These are phyloP conservation scores for Sander lucioperca DNA, from an alignment of 2,113 vertebrate genomes.

Conservation along the genomic window DNA sequence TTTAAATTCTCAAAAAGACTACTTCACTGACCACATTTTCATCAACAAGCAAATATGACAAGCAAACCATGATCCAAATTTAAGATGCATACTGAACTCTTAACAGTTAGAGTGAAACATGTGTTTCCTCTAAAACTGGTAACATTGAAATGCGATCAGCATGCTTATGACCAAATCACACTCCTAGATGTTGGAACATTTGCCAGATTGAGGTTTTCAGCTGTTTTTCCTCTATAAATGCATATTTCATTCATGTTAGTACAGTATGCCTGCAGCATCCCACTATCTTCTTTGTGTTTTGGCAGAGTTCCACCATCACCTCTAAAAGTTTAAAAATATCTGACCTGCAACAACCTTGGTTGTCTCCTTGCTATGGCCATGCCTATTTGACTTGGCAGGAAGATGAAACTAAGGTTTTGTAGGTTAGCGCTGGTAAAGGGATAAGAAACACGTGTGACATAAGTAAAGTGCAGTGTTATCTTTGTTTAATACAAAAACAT, in stretches of 20 bases:
- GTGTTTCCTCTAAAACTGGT: neutral
- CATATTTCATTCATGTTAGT: conserved; percentile 19
- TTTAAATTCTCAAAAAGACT: neutral
- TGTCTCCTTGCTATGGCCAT: conserved; percentile 1
- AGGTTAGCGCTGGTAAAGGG: neutral
- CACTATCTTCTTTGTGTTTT: conserved; percentile 11
- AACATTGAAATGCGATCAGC: fast-evolving
- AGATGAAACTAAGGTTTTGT: neutral
- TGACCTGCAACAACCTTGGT: conserved; percentile 24
- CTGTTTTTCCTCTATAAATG: neutral
- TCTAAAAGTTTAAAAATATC: conserved; percentile 47
- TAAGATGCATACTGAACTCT: neutral
- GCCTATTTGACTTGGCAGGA: neutral
- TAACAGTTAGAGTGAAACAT: neutral
- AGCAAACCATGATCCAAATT: too few relatives aligned
- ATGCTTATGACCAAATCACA: neutral
- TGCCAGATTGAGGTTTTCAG: neutral
- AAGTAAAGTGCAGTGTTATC: neutral
- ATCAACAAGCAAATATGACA: neutral
- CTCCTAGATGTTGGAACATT: conserved; percentile 8
- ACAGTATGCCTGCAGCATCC: neutral
- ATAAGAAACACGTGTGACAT: neutral
- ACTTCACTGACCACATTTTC: neutral
- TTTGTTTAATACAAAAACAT: neutral
- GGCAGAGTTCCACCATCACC: conserved; percentile 10